Evolutionary conservation across 1,140 invertebrate species (phyloP), one percentile per base, ranked within the genome.

Genomic region (Ceratosolen solmsi): DNA sequence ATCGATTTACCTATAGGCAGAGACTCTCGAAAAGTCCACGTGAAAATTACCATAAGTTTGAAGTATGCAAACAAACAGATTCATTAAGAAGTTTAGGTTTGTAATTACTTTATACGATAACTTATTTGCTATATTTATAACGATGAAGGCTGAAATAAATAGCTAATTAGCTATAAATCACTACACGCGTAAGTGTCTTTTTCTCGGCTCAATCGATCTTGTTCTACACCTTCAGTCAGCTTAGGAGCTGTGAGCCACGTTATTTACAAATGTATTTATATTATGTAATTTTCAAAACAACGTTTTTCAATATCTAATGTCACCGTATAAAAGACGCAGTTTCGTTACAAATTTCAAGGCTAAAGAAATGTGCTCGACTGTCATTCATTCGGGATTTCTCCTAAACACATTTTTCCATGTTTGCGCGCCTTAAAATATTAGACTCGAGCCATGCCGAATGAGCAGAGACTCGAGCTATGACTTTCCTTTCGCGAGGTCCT

Each of bases 121-220:
- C 33, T 38, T 22, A 33, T 33, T 33, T 33, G 2, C 30, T 33
- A 15, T 4, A 68, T 68, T 68, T 68, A 7, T n/a, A 38, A 9
- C 3, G 27, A 38, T 38, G n/a, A 68, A n/a, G 2, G 22, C 15
- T 30, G 0, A 22, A 38, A 13, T 38, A 68, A 7, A n/a, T 2
- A n/a, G 63, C 7, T 68, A 68, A 68, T 68, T 68, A 68, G 63
- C 63, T 38, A 68, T 68, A 68, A 68, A 38, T 68, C 33, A 38
- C 63, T n/a, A 4, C 20, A 33, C 5, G 7, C 27, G 13, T 33
- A 11, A 1, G 30, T 46, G 5, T 13, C 15, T 15, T 5, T 33
- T 33, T 63, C 17, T 33, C 0, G 1, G 13, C 30, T 63, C 17
- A 63, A 63, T 63, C 5, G 60, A 63, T 63, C 30, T 33, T 33